Evolutionary conservation across 2,888 invertebrate species (phyloP).

Genomic region (Plagodis pulveraria): DNA sequence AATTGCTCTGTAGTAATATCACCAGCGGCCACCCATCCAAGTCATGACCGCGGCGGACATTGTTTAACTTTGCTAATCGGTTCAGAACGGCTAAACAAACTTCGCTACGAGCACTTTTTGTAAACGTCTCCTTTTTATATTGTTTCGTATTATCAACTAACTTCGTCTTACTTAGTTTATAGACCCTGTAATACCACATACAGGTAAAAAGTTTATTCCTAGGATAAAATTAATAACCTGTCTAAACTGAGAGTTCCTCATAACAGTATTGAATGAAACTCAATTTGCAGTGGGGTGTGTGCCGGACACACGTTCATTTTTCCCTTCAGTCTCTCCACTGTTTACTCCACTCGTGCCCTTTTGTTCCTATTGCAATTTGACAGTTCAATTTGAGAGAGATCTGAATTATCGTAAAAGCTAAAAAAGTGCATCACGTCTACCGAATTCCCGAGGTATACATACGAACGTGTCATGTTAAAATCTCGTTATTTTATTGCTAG

Average conservation of each 20-base stretch:
- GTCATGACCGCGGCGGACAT: no score
- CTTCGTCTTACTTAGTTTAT: no score
- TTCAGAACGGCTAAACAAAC: no score
- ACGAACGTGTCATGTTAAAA: slow-evolving; percentile 8
- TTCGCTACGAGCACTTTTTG: no score
- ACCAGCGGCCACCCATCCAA: no score
- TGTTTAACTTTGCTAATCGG: no score
- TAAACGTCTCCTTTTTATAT: no score
- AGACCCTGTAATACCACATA: no score
- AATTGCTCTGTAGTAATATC: no score
- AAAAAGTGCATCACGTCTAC: not conserved
- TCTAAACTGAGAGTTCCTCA: slow-evolving; percentile 4
- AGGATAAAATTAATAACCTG: slow-evolving; percentile 15
- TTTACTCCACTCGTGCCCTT: slow-evolving; percentile 42
- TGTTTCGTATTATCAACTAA: no score
- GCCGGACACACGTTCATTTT: slow-evolving; percentile 49
- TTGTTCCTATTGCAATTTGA: slow-evolving; percentile 48
- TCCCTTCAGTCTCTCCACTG: slow-evolving; percentile 35
- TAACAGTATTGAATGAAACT: slow-evolving; percentile 43
- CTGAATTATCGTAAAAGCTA: slow-evolving; percentile 28
- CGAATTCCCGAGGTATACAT: not conserved
- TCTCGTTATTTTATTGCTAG: slow-evolving; percentile 3
- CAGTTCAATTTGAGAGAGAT: slow-evolving; percentile 49
- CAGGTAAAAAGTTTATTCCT: slow-evolving; percentile 4
- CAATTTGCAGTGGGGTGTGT: slow-evolving; percentile 50